These are phyloP conservation scores for Isurus oxyrinchus DNA, from an alignment of 2,113 vertebrate genomes.

Conservation along the genomic window DNA sequence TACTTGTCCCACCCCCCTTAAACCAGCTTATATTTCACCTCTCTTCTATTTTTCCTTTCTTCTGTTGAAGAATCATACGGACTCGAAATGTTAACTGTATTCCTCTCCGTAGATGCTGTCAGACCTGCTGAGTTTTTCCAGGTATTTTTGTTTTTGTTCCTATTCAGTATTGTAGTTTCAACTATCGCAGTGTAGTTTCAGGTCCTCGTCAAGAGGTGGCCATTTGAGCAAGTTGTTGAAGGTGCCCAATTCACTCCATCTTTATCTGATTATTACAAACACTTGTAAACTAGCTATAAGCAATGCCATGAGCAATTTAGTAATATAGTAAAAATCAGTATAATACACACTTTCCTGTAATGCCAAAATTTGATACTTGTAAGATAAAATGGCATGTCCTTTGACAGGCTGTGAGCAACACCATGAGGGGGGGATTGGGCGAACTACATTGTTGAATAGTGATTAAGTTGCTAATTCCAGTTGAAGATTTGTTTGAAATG, in stretches of 20 bases:
- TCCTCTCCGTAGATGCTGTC: no score
- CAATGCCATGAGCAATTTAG: background rate
- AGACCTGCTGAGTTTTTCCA: no score
- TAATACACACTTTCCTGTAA: background rate
- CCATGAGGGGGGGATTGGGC: fast-evolving
- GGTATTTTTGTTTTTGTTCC: background rate
- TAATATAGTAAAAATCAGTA: background rate
- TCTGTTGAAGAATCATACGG: no score
- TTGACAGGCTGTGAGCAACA: background rate
- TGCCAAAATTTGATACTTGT: background rate
- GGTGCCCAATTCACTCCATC: background rate
- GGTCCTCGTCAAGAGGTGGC: background rate
- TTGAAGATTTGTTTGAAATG: background rate
- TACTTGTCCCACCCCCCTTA: no score
- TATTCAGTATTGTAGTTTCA: background rate
- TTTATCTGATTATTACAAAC: background rate
- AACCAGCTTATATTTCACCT: no score
- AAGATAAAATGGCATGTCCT: background rate
- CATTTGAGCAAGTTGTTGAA: background rate
- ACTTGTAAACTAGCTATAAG: background rate
- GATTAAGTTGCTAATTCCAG: background rate
- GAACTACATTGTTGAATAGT: background rate
- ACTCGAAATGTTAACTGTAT: no score
- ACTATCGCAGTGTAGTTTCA: background rate
- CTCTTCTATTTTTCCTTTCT: no score